phyloP scores from a whole-genome alignment of 2,888 invertebrate genomes.

The Branchipolynoe longqiensis region DNA sequence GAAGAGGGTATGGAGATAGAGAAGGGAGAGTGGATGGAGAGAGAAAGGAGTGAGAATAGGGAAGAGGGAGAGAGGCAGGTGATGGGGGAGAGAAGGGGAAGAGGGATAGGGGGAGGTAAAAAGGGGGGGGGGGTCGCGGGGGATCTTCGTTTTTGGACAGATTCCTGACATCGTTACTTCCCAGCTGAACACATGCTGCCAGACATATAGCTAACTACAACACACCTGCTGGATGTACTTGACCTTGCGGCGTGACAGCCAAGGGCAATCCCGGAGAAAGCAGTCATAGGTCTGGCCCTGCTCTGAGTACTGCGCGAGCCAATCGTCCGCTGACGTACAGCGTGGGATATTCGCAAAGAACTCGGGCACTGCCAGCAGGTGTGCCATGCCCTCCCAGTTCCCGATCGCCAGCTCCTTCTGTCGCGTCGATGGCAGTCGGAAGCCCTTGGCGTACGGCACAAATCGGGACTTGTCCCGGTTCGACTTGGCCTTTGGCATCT shows the following conservation, averaged over 20 bases:
- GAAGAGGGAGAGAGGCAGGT: too few relatives aligned
- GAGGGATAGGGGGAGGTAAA: too few relatives aligned
- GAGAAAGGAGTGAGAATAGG: too few relatives aligned
- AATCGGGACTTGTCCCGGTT: neutral
- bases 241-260: conserved; percentile 74
- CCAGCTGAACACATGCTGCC: too few relatives aligned
- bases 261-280: conserved; percentile 74
- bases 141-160: too few relatives aligned
- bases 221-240: conserved; percentile 70
- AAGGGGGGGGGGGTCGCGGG: too few relatives aligned
- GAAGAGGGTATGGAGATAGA: too few relatives aligned
- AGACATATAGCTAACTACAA: too few relatives aligned
- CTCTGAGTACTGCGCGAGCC: conserved; percentile 79
- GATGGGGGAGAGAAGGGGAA: too few relatives aligned
- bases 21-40: too few relatives aligned
- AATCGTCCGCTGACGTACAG: conserved; percentile 76
- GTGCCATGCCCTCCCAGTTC: conserved; percentile 39
- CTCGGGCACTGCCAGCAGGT: neutral
- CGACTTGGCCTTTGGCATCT: conserved; percentile 56
- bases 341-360: conserved; percentile 73
- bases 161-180: too few relatives aligned
- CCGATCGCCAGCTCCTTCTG: conserved; percentile 72
- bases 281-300: conserved; percentile 76
- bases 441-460: conserved; percentile 74
- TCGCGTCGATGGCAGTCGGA: conserved; percentile 68